phyloP scores from a whole-genome alignment of 1,140 invertebrate genomes.

The Thaumatotibia leucotreta region DNA sequence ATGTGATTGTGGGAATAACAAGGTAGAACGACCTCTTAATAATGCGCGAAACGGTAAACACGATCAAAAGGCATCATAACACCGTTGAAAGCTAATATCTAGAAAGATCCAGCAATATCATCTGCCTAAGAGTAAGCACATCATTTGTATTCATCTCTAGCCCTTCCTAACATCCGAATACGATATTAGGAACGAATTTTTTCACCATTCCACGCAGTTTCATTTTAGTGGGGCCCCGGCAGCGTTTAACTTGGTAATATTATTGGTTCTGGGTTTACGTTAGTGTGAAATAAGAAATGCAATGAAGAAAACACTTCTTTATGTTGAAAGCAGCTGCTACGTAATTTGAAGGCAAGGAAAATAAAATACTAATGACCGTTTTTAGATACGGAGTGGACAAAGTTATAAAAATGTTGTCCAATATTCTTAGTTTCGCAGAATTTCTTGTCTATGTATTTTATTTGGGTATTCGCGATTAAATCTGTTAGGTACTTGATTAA shows the following conservation, averaged over 20 bases:
- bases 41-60: background rate
- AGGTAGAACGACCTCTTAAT: background rate
- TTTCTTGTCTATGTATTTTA: too few species aligned
- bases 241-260: slow-evolving; percentile 8
- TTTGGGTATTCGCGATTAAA: too few species aligned
- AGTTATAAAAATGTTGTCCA: background rate
- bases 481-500: too few species aligned
- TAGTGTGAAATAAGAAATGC: background rate
- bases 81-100: background rate
- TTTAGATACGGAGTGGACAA: background rate
- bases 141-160: slow-evolving; percentile 13
- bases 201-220: slow-evolving; percentile 9
- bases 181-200: slow-evolving; percentile 14
- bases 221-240: slow-evolving; percentile 3
- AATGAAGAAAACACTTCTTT: background rate
- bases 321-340: background rate
- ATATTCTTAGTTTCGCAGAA: background rate
- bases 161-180: slow-evolving; percentile 10
- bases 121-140: slow-evolving; percentile 4
- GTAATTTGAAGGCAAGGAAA: background rate
- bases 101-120: slow-evolving; percentile 3
- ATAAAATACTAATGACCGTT: background rate
- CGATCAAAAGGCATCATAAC: background rate
- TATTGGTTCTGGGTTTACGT: slow-evolving; percentile 6
- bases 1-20: too few species aligned